Base-by-base conservation (phyloP, 2,888 invertebrate species). In the Cataglyphis altisquamis region DNA sequence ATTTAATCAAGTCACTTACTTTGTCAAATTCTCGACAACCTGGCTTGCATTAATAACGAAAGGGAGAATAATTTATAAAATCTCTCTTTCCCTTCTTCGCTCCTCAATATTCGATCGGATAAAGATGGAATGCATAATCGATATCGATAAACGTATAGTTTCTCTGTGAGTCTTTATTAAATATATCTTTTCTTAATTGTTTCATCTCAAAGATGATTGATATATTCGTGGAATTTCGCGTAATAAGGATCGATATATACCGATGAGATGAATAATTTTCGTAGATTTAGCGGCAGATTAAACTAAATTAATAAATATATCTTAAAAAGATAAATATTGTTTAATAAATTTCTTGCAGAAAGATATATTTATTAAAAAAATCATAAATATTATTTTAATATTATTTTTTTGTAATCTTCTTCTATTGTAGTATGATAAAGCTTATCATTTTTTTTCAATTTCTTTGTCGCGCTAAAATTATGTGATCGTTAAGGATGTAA, bases 1-100 rank as follows among this genome's bases (percentile, higher is more conserved):
- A 64, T 55, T 77, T 77, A 66, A 77, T 67, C 25, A 29, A 66
- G 52, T 39, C 39, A n/a, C 8, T 9, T 52, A 41, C 15, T 66
- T 52, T 39, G 25, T 52, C 39, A 36, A 39, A 67, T 55, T 45
- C 4, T 39, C 32, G 4, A 52, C 39, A 55, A 9, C 29, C 29
- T 39, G n/a, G 52, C 55, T 64, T 10, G 29, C 21, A 39, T 29
- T 48, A 48, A 32, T 6, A 55, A 77, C 10, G n/a, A 29, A 39
- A 67, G 29, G 29, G 41, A 21, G 8, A 55, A 57, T 39, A 67
- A 77, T 41, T 39, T 41, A 55, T 29, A 64, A 25, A 77, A 39
- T 15, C 25, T 67, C 48, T n/a, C 48, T 8, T 18, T n/a, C 15
- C 18, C 18, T 12, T 3, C 12, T 10, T 41, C 3, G 10, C 41